Evolutionary conservation across 1,140 invertebrate species (phyloP).

Genomic region (Pseudomyrmex dendroicus): DNA sequence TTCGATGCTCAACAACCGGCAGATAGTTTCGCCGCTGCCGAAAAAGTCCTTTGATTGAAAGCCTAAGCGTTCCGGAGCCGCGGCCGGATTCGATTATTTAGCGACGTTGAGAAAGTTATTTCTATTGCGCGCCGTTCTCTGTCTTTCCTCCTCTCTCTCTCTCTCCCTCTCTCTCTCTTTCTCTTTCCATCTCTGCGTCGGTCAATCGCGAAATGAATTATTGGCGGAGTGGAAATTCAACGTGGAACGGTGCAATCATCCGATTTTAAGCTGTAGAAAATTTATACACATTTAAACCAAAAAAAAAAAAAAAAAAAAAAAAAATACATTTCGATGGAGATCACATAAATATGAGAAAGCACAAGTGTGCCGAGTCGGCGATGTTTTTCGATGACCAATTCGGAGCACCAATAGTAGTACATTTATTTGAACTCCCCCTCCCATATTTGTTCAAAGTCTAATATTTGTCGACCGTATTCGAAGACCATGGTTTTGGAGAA

Average conservation of each 20-base stretch:
- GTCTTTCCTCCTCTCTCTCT: too few relatives aligned
- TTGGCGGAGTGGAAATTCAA: not conserved
- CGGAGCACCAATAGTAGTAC: constrained; percentile 30
- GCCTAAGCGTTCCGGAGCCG: constrained; percentile 20
- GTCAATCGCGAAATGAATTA: constrained; percentile 1
- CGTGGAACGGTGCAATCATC: not conserved
- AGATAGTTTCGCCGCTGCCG: constrained; percentile 46
- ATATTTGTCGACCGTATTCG: constrained; percentile 64
- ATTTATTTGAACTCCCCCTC: constrained; percentile 60
- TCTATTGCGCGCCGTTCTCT: not conserved
- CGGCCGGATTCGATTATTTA: constrained; percentile 36
- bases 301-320: too few relatives aligned
- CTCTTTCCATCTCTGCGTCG: not conserved
- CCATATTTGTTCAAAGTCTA: constrained; percentile 64
- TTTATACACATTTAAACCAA: too few relatives aligned
- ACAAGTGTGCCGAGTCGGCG: too few relatives aligned
- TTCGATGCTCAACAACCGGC: constrained; percentile 63
- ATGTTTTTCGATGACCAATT: constrained; percentile 42
- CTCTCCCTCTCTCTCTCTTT: too few relatives aligned
- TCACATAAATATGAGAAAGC: constrained; percentile 21
- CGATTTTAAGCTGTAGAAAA: not conserved
- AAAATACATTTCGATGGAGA: not conserved
- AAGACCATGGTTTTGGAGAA: constrained; percentile 36
- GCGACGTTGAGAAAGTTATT: constrained; percentile 35
- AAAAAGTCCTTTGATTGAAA: constrained; percentile 70